Conservation (phyloP, 1,140 invertebrate species). For the Centruroides sculpturatus region DNA sequence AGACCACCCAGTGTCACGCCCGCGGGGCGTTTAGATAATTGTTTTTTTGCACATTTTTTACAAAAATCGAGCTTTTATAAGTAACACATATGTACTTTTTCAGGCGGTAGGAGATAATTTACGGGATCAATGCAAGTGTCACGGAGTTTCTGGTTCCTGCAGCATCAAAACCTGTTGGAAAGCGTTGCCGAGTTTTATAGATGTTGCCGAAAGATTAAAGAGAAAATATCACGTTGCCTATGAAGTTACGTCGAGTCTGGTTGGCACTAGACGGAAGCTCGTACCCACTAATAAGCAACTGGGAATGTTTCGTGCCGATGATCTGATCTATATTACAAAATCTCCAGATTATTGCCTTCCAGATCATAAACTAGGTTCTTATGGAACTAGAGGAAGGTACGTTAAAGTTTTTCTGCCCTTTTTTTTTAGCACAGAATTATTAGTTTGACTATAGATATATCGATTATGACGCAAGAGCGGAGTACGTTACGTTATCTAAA, state of each 20-base stretch:
- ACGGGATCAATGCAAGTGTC: constrained; percentile 61
- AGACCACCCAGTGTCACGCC: too few species aligned
- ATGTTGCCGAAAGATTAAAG: constrained; percentile 57
- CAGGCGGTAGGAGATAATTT: constrained; percentile 10
- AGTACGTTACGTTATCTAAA: too few species aligned
- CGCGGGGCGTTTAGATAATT: too few species aligned
- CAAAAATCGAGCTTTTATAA: too few species aligned
- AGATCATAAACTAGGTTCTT: constrained; percentile 47
- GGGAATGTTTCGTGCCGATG: constrained; percentile 37
- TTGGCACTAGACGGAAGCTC: constrained; percentile 5
- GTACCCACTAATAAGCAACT: constrained; percentile 11
- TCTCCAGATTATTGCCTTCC: constrained; percentile 67
- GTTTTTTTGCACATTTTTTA: too few species aligned
- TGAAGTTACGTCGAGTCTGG: constrained; percentile 40
- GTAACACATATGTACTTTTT: not conserved
- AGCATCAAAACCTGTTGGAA: constrained; percentile 86
- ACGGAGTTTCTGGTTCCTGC: constrained; percentile 88
- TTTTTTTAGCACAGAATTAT: too few species aligned
- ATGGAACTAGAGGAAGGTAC: constrained; percentile 57
- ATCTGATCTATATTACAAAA: constrained; percentile 74
- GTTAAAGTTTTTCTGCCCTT: not conserved
- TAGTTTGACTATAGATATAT: too few species aligned
- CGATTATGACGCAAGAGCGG: too few species aligned
- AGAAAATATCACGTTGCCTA: constrained; percentile 83
- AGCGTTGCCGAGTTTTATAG: constrained; percentile 54